A percentile compares a stretch with the other conserved stretches of the same genome.
These are phyloP conservation scores for Pogonomyrmex californicus DNA, from an alignment of 1,140 invertebrate species.

Conservation along the genomic window DNA sequence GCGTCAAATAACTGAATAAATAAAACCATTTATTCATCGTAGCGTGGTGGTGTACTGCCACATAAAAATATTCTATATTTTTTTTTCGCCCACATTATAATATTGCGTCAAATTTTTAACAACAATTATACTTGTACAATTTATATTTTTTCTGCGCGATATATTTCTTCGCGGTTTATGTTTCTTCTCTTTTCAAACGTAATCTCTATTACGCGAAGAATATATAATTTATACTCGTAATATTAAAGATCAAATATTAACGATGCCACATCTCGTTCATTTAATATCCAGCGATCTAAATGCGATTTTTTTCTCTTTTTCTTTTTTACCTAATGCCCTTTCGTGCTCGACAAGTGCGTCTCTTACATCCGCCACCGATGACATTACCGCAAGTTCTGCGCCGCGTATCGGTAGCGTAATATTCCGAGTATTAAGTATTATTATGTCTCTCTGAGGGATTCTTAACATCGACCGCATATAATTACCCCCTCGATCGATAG, in stretches of 20 bases:
- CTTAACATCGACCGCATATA: conserved; percentile 59
- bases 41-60: neutral
- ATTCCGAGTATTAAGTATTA: conserved; percentile 34
- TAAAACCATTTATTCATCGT: conserved; percentile 22
- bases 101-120: neutral
- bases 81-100: neutral
- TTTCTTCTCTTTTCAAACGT: neutral
- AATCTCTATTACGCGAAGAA: neutral
- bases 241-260: neutral
- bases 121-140: conserved; percentile 8
- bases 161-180: neutral
- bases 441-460: conserved; percentile 35
- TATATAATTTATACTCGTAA: neutral
- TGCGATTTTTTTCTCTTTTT: neutral
- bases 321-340: too few relatives aligned
- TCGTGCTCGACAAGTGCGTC: neutral
- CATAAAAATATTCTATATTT: neutral
- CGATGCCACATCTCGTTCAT: neutral
- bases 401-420: neutral
- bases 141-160: neutral
- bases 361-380: neutral
- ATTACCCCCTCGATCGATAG: conserved; percentile 52
- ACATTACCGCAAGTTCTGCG: neutral
- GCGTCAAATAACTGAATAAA: neutral
- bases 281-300: neutral